Base-by-base conservation (phyloP, 2,888 invertebrate species). In the Macrophya annulata region DNA sequence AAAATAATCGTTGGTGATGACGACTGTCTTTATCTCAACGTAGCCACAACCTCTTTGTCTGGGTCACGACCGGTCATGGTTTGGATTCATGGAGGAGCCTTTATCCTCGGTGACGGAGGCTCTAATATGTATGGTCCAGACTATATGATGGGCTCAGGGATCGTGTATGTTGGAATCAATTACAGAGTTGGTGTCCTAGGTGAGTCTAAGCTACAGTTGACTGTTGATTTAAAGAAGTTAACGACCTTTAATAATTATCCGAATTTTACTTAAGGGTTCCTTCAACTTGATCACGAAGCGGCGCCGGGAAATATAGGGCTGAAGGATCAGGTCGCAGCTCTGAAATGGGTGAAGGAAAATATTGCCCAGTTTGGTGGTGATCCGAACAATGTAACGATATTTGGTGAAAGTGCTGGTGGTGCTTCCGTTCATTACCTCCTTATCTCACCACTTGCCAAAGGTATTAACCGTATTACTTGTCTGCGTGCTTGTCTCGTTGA, bases 81-180 rank as follows among this genome's bases (percentile, higher is more conserved):
- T 17, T 85, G 85, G 85, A 81, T 85, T 43, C 87, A 87, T 37
- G 87, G 87, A n/a, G 88, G 87, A 85, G 4, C 86, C 74, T 31
- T 85, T 91, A 0, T 91, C 92, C 5, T 91, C 92, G 91, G 88
- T 92, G 0, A 92, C 90, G 91, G 89, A 92, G 86, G 90, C 85
- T 88, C 88, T 48, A 37, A 84, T 0, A 1, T 89, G 15, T 91
- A 88, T 48, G 90, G 90, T 17, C 91, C 92, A 0, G 92, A 92
- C 86, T 91, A 89, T 74, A 87, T 93, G n/a, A 40, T 93, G 10
- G 86, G 86, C n/a, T 90, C 89, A 45, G 89, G 91, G 15, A 84
- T 92, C 12, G 87, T 92, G 1, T 84, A 92, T 1, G 92, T 93
- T 8, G 93, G 88, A 93, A 92, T 62, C 1, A 62, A 62, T 62